Percentiles rank a stretch among this genome's conserved stretches.
phyloP scores from a whole-genome alignment of 1,140 invertebrate species.

The roundworm (Caenorhabditis elegans) region DNA sequence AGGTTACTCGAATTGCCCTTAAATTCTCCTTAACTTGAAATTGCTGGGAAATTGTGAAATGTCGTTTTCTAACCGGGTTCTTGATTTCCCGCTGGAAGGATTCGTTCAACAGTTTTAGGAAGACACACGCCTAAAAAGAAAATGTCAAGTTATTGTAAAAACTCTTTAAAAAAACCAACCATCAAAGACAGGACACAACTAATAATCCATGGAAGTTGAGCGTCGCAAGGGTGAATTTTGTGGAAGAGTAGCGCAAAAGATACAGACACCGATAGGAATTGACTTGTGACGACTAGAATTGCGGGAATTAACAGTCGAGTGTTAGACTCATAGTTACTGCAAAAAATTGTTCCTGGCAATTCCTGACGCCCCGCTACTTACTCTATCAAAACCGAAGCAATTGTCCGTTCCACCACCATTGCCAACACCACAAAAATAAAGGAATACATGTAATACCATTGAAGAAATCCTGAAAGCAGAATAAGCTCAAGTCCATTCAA shows the following conservation, averaged over 20 bases:
- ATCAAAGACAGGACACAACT: neutral
- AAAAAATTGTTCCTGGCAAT: neutral
- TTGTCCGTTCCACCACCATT: neutral
- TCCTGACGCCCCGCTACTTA: neutral
- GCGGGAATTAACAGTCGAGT: neutral
- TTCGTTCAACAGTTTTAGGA: neutral
- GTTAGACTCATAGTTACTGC: neutral
- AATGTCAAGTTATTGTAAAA: too few relatives aligned
- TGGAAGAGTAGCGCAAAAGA: neutral
- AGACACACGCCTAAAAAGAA: neutral
- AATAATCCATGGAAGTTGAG: neutral
- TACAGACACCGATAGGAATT: neutral
- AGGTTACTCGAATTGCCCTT: neutral
- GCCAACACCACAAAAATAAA: neutral
- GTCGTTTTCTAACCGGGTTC: neutral
- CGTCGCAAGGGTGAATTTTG: neutral
- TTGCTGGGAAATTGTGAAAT: neutral
- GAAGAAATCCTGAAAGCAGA: neutral
- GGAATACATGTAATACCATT: constrained; percentile 14
- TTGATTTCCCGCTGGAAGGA: neutral
- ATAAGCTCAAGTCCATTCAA: neutral
- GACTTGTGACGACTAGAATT: neutral
- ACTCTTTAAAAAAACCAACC: neutral
- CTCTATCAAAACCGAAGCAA: constrained; percentile 8
- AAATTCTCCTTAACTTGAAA: too few relatives aligned